phyloP scores from a whole-genome alignment of 2,888 invertebrate species.

The Sthenelais limicola region DNA sequence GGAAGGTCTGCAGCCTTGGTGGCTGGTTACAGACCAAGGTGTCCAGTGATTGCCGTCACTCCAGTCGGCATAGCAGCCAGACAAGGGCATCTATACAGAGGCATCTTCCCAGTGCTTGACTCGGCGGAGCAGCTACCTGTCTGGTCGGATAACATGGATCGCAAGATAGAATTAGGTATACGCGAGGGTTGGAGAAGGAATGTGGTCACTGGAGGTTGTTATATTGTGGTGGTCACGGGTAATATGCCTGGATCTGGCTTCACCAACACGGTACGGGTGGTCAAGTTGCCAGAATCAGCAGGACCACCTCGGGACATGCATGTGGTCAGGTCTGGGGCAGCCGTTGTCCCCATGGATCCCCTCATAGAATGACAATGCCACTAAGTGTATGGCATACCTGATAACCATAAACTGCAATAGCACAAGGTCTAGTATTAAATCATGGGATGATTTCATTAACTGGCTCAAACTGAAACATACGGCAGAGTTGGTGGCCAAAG shows the following conservation, averaged over 20 bases:
- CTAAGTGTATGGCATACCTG: no score
- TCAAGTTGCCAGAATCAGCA: conserved; percentile 34
- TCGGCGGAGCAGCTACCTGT: conserved; percentile 76
- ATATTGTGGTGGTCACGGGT: conserved; percentile 54
- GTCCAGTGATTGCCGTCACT: conserved; percentile 94
- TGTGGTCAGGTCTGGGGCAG: neutral
- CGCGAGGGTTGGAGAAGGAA: conserved; percentile 86
- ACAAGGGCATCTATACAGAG: conserved; percentile 92
- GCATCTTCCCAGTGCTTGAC: conserved; percentile 90
- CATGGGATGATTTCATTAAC: no score
- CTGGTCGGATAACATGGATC: conserved; percentile 72
- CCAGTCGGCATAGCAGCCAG: conserved; percentile 87
- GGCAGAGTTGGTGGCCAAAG: no score
- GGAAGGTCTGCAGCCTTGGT: conserved; percentile 87
- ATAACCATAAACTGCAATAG: no score
- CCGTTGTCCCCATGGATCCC: no score
- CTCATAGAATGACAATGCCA: no score
- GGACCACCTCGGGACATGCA: neutral
- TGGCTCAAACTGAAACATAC: no score
- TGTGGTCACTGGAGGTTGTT: conserved; percentile 85
- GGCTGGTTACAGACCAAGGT: conserved; percentile 93
- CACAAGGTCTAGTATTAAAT: no score
- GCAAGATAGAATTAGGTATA: conserved; percentile 62
- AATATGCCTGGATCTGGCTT: conserved; percentile 53
- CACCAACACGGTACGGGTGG: conserved; percentile 54